Evolutionary conservation across 1,140 invertebrate genomes (phyloP).

Genomic region (Dendrolimus punctatus): DNA sequence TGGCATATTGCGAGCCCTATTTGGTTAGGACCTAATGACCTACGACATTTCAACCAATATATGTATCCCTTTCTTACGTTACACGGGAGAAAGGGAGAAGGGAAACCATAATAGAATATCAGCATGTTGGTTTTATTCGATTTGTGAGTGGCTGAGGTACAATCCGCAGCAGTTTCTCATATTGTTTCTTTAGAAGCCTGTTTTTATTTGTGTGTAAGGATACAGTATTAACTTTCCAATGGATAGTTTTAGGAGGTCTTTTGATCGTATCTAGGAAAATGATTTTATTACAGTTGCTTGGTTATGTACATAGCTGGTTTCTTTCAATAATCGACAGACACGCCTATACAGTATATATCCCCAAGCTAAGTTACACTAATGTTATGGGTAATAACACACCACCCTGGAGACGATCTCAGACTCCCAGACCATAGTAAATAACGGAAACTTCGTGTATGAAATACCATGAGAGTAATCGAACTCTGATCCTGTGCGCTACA

Average conservation of each 20-base stretch:
- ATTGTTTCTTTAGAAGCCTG: constrained; percentile 50
- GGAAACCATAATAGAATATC: constrained; percentile 61
- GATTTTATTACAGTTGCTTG: too few relatives aligned
- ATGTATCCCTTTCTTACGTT: constrained; percentile 30
- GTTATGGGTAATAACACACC: too few relatives aligned
- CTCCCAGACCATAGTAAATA: too few relatives aligned
- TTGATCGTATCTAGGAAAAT: not conserved
- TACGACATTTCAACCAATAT: constrained; percentile 63
- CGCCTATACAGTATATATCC: too few relatives aligned
- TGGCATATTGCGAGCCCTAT: constrained; percentile 65
- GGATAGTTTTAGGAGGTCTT: constrained; percentile 4
- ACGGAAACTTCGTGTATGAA: too few relatives aligned
- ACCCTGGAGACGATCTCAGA: too few relatives aligned
- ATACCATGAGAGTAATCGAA: too few relatives aligned
- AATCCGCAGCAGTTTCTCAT: constrained; percentile 52
- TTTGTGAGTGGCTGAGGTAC: constrained; percentile 56
- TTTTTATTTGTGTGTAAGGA: constrained; percentile 23
- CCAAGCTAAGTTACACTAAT: too few relatives aligned
- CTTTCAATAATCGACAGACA: too few relatives aligned
- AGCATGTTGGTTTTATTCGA: constrained; percentile 57
- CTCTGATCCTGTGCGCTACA: too few relatives aligned
- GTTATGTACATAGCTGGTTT: too few relatives aligned
- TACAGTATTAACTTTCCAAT: constrained; percentile 27
- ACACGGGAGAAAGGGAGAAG: constrained; percentile 28
- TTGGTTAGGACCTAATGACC: constrained; percentile 66